These are phyloP conservation scores for Chionoecetes opilio DNA, from an alignment of 1,140 invertebrate genomes.

Conservation along the genomic window DNA sequence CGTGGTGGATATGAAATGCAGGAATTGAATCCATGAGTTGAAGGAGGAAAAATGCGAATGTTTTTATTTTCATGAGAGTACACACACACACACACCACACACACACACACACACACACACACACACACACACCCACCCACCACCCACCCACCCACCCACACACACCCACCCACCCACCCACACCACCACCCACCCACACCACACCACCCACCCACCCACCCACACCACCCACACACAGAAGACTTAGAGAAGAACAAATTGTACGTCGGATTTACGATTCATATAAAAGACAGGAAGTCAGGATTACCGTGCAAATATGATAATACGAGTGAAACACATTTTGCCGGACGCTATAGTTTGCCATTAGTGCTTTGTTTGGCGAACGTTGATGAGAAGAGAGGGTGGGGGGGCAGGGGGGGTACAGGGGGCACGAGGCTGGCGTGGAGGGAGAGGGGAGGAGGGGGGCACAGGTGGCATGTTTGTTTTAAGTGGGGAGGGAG, in stretches of 20 bases:
- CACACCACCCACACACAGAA: background rate
- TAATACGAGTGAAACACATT: conserved; percentile 30
- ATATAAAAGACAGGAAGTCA: background rate
- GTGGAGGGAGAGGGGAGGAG: background rate
- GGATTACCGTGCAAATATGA: background rate
- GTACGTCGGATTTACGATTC: background rate
- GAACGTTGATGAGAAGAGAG: background rate
- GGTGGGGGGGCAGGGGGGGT: background rate
- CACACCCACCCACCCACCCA: background rate
- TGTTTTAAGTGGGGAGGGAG: background rate
- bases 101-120: conserved; percentile 27
- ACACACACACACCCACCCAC: conserved; percentile 7
- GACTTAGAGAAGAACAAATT: background rate
- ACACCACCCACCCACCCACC: background rate
- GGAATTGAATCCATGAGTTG: background rate
- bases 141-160: background rate
- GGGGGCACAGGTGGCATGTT: background rate
- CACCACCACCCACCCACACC: background rate
- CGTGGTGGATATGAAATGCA: conserved; percentile 3
- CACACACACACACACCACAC: background rate
- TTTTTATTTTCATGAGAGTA: background rate
- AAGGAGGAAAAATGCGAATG: background rate
- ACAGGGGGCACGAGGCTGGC: background rate
- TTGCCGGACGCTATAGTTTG: background rate
- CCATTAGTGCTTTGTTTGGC: conserved; percentile 19